A percentile compares a stretch with the other conserved stretches of the same genome.
Evolutionary conservation across 23 tunicate genomes (phyloP).

Genomic region (Trididemnum clinides): DNA sequence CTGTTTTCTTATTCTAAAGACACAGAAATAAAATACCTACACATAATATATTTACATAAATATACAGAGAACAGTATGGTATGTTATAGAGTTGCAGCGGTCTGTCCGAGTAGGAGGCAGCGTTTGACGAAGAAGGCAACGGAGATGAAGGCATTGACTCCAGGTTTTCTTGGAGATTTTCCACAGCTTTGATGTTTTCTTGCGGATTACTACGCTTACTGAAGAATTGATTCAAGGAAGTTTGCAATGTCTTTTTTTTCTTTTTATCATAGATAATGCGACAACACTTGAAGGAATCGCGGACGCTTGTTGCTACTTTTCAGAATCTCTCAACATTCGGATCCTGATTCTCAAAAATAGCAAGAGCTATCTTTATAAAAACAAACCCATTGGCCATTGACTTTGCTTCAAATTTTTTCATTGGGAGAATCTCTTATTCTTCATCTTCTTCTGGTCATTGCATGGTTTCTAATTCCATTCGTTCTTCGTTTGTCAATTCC

Average conservation of each 20-base stretch:
- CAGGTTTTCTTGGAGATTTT: not conserved
- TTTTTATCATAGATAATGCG: too few species aligned
- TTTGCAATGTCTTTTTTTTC: too few species aligned
- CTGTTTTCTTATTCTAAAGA: not conserved
- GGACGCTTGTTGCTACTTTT: slow-evolving; percentile 9
- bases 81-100: not conserved
- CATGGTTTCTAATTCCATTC: slow-evolving; percentile 15
- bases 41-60: not conserved
- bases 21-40: not conserved
- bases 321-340: slow-evolving; percentile 1
- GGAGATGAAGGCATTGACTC: not conserved
- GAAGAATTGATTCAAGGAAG: too few species aligned
- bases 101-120: not conserved
- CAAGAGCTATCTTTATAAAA: slow-evolving; percentile 14
- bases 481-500: slow-evolving; percentile 11
- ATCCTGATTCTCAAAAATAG: slow-evolving; percentile 12
- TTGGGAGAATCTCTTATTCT: not conserved
- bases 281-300: too few species aligned
- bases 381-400: too few species aligned
- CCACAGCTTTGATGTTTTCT: too few species aligned
- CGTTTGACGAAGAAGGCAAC: too few species aligned
- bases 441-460: slow-evolving; percentile 14
- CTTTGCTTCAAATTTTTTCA: too few species aligned
- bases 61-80: not conserved
- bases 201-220: too few species aligned